Base-by-base conservation (phyloP, 1,140 invertebrate species). In the Trichoplusia ni region DNA sequence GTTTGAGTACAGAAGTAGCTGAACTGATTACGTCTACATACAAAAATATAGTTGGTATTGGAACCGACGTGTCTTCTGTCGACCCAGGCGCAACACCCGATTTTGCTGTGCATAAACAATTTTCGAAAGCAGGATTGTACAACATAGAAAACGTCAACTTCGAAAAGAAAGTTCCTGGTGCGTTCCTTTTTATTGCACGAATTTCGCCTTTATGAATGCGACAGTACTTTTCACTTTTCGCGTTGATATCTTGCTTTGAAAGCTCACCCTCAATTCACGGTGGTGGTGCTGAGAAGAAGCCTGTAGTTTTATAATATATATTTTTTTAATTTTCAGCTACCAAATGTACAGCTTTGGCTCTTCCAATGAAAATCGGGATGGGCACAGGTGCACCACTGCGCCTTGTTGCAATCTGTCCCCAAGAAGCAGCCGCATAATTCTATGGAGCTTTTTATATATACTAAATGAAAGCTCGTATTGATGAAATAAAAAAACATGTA, bases 81-180 rank as follows among this genome's bases (percentile, higher is more conserved):
- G 94, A 95, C 77, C 85, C 91, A 1, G 93, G 93, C 0, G 83
- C 77, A 3, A 84, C 70, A 8, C 71, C 40, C 14, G 69, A 81
- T 31, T 81, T 71, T 14, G 16, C 64, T n/a, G 85, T 73, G 6
- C 86, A 89, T 81, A 83, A 81, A 68, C 86, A 90, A 54, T 66
- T 92, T 2, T 66, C 85, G 1, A 60, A 66, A 33, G 76, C 91
- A 5, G 91, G 92, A 40, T 81, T 94, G n/a, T 94, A 92, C 69
- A 90, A 82, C 16, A 65, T 94, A 31, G 94, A 95, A 84, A 95
- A 94, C 78, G 90, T 94, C 1, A 92, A 92, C 14, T 81, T 93
- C 46, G 66, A 89, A 7, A 78, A 77, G 46, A 60, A 82, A 42
- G 51, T 93, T 14, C 92, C 92, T 74, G 85, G 91, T 90, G 64